phyloP scores from a whole-genome alignment of 2,888 invertebrate species.

The Napeogenes sylphis region DNA sequence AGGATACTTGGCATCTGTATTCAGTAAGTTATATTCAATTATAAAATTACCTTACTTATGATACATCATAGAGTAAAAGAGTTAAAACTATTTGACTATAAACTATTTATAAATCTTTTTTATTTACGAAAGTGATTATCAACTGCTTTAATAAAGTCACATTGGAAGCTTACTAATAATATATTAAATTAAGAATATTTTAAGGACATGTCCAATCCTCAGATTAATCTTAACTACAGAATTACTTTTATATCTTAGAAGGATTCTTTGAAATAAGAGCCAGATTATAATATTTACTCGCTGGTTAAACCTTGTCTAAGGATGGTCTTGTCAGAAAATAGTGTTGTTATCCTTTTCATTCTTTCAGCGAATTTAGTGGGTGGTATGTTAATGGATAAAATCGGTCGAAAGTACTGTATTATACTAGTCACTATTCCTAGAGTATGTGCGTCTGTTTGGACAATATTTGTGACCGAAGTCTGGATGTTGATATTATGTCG shows the following conservation, averaged over 20 bases:
- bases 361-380: neutral
- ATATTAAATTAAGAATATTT: too few species aligned
- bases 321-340: too few species aligned
- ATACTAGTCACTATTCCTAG: slow-evolving; percentile 32
- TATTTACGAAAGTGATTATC: neutral
- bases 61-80: neutral
- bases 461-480: slow-evolving; percentile 26
- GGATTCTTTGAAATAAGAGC: too few species aligned
- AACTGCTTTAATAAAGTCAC: too few species aligned
- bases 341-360: neutral
- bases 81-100: neutral
- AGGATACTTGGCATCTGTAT: neutral
- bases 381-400: slow-evolving; percentile 16
- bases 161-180: too few species aligned
- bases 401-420: slow-evolving; percentile 33
- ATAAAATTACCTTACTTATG: neutral
- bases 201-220: too few species aligned
- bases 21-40: neutral
- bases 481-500: slow-evolving; percentile 40
- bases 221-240: too few species aligned
- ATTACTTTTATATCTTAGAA: too few species aligned
- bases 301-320: too few species aligned
- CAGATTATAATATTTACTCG: too few species aligned
- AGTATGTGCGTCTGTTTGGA: slow-evolving; percentile 21
- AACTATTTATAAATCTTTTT: neutral